Conservation (phyloP, 35 echinoderm and acorn worm species). For the Lytechinus pictus region DNA sequence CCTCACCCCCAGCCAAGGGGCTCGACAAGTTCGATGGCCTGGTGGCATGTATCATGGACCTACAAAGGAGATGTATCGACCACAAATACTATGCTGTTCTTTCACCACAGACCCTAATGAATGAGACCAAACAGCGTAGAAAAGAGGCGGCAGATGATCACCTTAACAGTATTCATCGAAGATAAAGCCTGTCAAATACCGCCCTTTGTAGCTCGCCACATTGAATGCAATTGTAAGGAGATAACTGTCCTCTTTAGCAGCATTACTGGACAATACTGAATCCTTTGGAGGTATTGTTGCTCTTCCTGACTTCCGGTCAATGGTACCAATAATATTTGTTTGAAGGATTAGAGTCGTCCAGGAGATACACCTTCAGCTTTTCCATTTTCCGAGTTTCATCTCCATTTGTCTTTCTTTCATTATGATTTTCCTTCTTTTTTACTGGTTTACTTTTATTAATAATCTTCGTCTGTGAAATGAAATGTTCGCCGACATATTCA, state of each 20-base stretch:
- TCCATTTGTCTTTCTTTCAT: no score
- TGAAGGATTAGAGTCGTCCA: neutral
- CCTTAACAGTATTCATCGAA: neutral
- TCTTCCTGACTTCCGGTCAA: neutral
- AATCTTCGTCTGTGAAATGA: no score
- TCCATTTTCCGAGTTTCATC: neutral
- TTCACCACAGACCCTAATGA: neutral
- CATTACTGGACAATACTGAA: neutral
- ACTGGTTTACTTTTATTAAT: no score
- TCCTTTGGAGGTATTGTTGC: neutral
- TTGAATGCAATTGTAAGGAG: neutral
- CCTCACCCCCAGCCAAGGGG: neutral
- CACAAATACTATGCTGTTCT: neutral
- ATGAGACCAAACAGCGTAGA: neutral
- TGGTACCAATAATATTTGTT: neutral
- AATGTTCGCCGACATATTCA: no score
- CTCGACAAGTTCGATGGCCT: neutral
- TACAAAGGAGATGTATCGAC: neutral
- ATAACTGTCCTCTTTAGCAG: neutral
- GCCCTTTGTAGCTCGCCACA: neutral
- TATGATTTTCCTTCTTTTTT: no score
- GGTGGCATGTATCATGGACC: neutral
- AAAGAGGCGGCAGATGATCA: neutral
- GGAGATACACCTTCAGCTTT: neutral
- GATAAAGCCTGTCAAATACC: slow-evolving; percentile 1